These are phyloP conservation scores for Chrysopilus asiliformis DNA, from an alignment of 2,888 invertebrate species.

Conservation along the genomic window DNA sequence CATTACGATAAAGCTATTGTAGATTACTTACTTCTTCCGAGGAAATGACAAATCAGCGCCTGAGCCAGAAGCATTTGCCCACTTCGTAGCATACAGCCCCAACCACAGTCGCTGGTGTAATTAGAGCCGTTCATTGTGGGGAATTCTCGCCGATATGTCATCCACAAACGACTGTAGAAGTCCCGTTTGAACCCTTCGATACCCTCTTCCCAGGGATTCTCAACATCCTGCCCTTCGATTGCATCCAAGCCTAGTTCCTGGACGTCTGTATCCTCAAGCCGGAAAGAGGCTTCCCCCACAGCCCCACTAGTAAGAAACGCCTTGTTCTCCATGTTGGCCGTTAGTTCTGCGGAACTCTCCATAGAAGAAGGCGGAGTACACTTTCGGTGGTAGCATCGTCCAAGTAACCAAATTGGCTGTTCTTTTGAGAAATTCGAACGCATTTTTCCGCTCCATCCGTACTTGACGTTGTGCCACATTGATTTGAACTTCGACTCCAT, in stretches of 20 bases:
- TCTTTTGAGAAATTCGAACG: slow-evolving; percentile 68
- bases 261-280: slow-evolving; percentile 28
- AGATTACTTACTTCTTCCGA: slow-evolving; percentile 51
- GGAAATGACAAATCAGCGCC: slow-evolving; percentile 67
- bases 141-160: slow-evolving; percentile 79
- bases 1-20: not conserved
- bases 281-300: not conserved
- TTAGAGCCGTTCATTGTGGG: slow-evolving; percentile 64
- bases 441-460: slow-evolving; percentile 73
- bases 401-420: slow-evolving; percentile 76
- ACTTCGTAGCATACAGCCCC: slow-evolving; percentile 80
- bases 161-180: slow-evolving; percentile 72
- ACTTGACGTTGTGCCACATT: slow-evolving; percentile 88
- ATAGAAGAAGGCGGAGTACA: slow-evolving; percentile 43
- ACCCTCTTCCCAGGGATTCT: slow-evolving; percentile 40
- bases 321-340: slow-evolving; percentile 17
- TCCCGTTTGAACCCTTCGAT: slow-evolving; percentile 75
- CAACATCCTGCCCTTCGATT: slow-evolving; percentile 28
- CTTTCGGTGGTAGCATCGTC: slow-evolving; percentile 68
- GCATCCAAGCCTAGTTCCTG: slow-evolving; percentile 40
- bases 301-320: slow-evolving; percentile 1
- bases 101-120: slow-evolving; percentile 83
- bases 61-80: slow-evolving; percentile 90
- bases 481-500: slow-evolving; percentile 71
- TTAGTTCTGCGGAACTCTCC: slow-evolving; percentile 34